These are phyloP conservation scores for Sussaba pulchella DNA, from an alignment of 2,888 invertebrate genomes.

Conservation along the genomic window DNA sequence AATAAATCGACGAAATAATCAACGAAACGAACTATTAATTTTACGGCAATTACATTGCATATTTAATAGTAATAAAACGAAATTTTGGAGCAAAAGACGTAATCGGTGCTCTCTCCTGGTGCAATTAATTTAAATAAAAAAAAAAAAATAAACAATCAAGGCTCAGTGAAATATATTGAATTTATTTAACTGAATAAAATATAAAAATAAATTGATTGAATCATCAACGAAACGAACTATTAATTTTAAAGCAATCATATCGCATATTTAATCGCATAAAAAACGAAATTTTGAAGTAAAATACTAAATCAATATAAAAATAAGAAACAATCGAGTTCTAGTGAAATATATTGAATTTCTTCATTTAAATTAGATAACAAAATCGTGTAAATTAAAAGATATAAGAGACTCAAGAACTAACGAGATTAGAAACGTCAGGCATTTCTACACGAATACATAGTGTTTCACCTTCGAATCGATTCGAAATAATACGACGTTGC, in stretches of 20 bases:
- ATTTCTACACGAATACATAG: background rate
- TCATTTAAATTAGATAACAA: background rate
- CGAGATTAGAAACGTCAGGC: background rate
- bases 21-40: background rate
- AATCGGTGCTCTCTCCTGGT: no score
- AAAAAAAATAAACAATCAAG: background rate
- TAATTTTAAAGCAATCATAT: no score
- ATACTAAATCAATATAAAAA: no score
- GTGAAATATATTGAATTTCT: no score
- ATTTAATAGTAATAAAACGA: no score
- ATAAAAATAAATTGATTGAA: no score
- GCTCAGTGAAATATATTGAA: no score
- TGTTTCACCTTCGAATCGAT: conserved; percentile 15
- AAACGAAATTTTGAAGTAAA: no score
- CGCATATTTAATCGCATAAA: no score
- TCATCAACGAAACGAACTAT: no score
- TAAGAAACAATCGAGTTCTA: no score
- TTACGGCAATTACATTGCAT: background rate
- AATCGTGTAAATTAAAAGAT: background rate
- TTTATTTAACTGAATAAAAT: no score
- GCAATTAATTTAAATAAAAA: background rate
- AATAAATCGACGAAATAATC: background rate
- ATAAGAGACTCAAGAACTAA: background rate
- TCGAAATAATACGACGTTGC: background rate
- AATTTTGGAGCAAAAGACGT: background rate